phyloP scores from a whole-genome alignment of 2,888 invertebrate genomes.

The Oscheius sp. region DNA sequence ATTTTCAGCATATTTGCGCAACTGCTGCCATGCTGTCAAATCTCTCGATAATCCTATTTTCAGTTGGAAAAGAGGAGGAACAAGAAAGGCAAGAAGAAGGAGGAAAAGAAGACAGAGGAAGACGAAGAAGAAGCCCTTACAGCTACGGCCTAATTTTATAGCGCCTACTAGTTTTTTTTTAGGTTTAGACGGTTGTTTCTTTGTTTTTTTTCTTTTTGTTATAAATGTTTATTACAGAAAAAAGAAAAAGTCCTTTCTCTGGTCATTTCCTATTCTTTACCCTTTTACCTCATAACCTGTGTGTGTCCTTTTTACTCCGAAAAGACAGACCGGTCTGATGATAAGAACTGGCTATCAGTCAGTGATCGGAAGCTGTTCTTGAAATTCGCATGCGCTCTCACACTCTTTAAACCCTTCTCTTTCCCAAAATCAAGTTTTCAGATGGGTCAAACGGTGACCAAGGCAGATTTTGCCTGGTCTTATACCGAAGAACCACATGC shows the following conservation, averaged over 20 bases:
- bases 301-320: not conserved
- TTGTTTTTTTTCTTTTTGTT: not conserved
- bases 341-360: not conserved
- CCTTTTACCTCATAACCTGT: too few species aligned
- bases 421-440: not conserved
- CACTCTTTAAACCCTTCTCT: not conserved
- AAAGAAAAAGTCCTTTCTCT: too few species aligned
- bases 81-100: slow-evolving; percentile 61
- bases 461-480: slow-evolving; percentile 94
- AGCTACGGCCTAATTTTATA: slow-evolving; percentile 18
- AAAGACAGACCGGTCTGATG: not conserved
- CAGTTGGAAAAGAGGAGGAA: slow-evolving; percentile 59
- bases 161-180: not conserved
- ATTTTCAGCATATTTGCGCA: not conserved
- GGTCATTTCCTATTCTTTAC: too few species aligned
- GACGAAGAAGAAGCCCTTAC: slow-evolving; percentile 29
- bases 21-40: not conserved
- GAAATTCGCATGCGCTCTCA: too few species aligned
- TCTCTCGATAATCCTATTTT: slow-evolving; percentile 24
- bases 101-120: slow-evolving; percentile 48
- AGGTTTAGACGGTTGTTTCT: not conserved
- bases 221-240: not conserved
- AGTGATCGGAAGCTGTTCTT: not conserved
- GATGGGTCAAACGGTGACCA: slow-evolving; percentile 85
- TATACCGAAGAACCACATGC: slow-evolving; percentile 98